Evolutionary conservation across 2,113 vertebrate species (phyloP), one percentile per base, ranked within the genome.

Genomic region (Martes martes): DNA sequence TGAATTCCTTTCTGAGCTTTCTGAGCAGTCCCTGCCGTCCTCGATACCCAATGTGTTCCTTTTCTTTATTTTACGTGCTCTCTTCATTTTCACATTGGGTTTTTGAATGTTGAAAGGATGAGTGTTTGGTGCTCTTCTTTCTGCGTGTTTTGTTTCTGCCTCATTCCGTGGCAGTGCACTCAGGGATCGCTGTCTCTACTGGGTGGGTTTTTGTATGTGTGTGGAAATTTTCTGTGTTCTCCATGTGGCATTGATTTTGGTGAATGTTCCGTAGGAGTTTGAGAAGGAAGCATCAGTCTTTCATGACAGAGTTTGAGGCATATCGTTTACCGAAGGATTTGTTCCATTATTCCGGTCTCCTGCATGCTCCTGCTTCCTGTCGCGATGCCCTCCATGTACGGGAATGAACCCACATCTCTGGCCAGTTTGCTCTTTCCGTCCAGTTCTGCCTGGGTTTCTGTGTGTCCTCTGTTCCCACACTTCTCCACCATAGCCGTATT

Each of bases 281-380:
- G 69, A 4, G 11, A 4, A 1, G 69, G 45, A 61, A 31, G 8
- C 52, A 6, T 39, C 15, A 3, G 15, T 33, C 33, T 61, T 39
- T 42, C 8, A 0, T 9, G 6, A 10, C 18, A 33, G 65, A 23
- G 3, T 74, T 45, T 15, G 15, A 50, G 36, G 47, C 14, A 0
- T 1, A 4, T 11, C 7, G 4, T 8, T 11, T 24, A 24, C 19
- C 5, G 28, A 5, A 1, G n/a, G 4, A 1, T 4, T 1, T 0
- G 0, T 4, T 33, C 0, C 11, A 0, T 26, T 1, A 4, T 3
- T 45, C 52, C 0, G 0, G 8, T 1, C 42, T 23, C 28, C 61
- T 0, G 15, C 6, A 0, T 0, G n/a, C 6, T 11, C 1, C 0
- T 0, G n/a, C 5, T 42, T 50, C 4, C n/a, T 33, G 36, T 26